These are phyloP conservation scores for Calosoma granatense DNA, from an alignment of 1,140 invertebrate species.

Conservation along the genomic window DNA sequence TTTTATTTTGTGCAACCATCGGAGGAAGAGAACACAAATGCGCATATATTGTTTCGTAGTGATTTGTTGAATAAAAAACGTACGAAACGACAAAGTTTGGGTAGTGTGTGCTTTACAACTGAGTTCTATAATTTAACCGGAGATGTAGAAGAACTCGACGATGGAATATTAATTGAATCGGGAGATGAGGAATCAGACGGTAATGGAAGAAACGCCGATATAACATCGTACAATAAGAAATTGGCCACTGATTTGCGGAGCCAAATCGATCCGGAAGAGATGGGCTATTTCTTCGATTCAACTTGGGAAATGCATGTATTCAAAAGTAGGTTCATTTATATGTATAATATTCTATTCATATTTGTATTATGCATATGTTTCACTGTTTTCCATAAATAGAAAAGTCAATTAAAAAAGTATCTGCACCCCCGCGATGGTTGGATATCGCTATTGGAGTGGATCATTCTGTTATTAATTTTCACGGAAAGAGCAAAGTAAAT, in stretches of 20 bases:
- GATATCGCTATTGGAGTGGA: constrained; percentile 60
- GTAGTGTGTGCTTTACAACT: neutral
- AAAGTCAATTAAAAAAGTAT: constrained; percentile 21
- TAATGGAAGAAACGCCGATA: constrained; percentile 12
- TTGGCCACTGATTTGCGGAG: neutral
- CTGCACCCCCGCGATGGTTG: constrained; percentile 42
- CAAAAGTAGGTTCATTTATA: constrained; percentile 23
- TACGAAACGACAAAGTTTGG: constrained; percentile 18
- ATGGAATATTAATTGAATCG: constrained; percentile 12
- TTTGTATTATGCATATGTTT: neutral
- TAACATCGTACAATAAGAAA: constrained; percentile 10
- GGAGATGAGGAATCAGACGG: constrained; percentile 11
- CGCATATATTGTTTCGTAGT: constrained; percentile 4
- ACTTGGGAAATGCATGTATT: constrained; percentile 33
- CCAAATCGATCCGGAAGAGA: constrained; percentile 27
- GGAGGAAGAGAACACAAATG: neutral
- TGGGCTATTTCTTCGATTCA: constrained; percentile 38
- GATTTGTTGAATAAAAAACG: constrained; percentile 3
- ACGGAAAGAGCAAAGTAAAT: constrained; percentile 51
- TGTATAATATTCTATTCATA: neutral
- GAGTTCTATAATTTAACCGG: constrained; percentile 18
- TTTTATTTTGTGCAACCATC: constrained; percentile 36
- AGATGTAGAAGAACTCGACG: constrained; percentile 22
- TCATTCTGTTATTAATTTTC: constrained; percentile 56
- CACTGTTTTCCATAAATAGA: too few relatives aligned